Base-by-base conservation (phyloP, 1,140 invertebrate genomes). In the Lanistes nyassanus region DNA sequence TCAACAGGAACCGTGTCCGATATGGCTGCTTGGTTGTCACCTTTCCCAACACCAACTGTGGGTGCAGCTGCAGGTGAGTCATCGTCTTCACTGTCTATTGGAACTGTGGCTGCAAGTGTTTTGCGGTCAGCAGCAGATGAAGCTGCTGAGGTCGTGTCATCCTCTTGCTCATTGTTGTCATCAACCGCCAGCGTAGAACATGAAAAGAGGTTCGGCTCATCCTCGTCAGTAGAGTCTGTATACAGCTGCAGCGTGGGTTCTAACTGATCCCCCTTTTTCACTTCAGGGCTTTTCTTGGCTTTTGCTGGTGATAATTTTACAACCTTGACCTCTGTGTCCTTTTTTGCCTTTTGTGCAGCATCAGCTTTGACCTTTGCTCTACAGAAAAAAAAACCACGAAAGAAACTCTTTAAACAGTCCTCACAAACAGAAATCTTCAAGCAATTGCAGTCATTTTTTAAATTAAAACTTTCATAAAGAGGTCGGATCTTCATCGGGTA, bases 181-280 rank as follows among this genome's bases (percentile, higher is more conserved):
- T 47, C 42, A 47, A 29, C 13, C 51, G 29, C 11, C 60, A 64
- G 62, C 56, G 39, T 51, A 47, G 31, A 36, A 11, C 23, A 16
- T 7, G 23, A 29, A n/a, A 37, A 72, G 64, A 13, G 39, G 31
- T n/a, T 23, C 21, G 74, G 74, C 47, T 82, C 81, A 77, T 86
- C 86, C 71, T 85, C 83, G 77, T 88, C 86, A 51, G 85, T 84
- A 2, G 83, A 84, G 26, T 76, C 78, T 31, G 78, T 79, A 76
- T 84, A 87, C 0, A 72, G 56, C 7, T 36, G 55, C 2, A 60
- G 70, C 37, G 34, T 56, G 23, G 70, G 53, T 26, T 71, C 53
- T n/a, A 37, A 2, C 36, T 70, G 53, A 13, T 47, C 42, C 42
- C 5, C 42, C 19, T 16, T 47, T 16, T 47, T 47, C 19, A 47